Percentiles rank a stretch among this genome's conserved stretches.
phyloP scores from a whole-genome alignment of 2,113 vertebrate genomes.

The Trogon surrucura region DNA sequence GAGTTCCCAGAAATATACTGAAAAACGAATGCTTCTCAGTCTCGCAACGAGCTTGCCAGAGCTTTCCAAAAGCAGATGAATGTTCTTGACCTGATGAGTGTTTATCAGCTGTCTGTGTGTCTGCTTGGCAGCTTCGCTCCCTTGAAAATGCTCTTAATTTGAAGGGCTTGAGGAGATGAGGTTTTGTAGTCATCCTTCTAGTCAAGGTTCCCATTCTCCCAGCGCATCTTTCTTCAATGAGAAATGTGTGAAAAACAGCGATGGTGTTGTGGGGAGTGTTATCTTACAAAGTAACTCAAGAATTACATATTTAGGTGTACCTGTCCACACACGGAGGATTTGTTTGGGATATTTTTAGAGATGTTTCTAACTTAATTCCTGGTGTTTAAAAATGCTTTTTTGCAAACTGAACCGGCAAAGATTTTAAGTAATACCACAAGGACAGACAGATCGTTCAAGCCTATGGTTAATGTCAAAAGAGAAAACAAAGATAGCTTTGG shows the following conservation, averaged over 20 bases:
- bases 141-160: background rate
- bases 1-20: slow-evolving; percentile 55
- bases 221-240: background rate
- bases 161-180: background rate
- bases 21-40: background rate
- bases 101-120: slow-evolving; percentile 44
- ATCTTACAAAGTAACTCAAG: background rate
- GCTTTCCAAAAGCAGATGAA: slow-evolving; percentile 49
- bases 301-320: background rate
- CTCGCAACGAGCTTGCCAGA: slow-evolving; percentile 21
- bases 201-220: background rate
- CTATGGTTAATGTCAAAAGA: background rate
- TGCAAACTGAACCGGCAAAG: background rate
- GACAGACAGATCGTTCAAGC: background rate
- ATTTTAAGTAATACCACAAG: background rate
- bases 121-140: slow-evolving; percentile 17
- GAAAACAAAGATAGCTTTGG: background rate
- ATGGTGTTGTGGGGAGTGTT: background rate
- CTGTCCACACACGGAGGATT: background rate
- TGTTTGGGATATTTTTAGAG: background rate
- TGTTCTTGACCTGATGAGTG: slow-evolving; percentile 37
- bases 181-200: background rate
- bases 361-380: background rate
- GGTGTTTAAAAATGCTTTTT: background rate
- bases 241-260: background rate